Evolutionary conservation across 2,888 invertebrate species (phyloP), one percentile per base, ranked within the genome.

Genomic region (Papilio demoleus): DNA sequence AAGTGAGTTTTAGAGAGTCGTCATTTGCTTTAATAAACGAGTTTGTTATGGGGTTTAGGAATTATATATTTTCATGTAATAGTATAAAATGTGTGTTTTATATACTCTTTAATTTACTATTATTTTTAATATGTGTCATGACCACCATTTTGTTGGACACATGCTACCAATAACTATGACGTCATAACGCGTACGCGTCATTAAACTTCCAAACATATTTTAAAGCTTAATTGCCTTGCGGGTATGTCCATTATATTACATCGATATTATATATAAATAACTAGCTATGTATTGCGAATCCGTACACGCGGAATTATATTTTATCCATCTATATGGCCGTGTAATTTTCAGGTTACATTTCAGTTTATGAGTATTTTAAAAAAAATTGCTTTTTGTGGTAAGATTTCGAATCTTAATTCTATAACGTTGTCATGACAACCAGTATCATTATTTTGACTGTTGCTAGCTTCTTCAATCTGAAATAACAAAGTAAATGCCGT

Each of bases 181-280:
- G 17, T 56, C 53, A 56, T 31, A 56, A 8, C 4, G 31, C 17
- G 53, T 27, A 31, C 17, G 31, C 53, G n/a, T 24, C 24, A 56
- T 31, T 56, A 31, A 53, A n/a, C 50, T 53, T 56, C 31, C 31
- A 56, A 27, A n/a, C 53, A 53, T 53, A 22, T 27, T 53, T 53
- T 27, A 31, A 1, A 56, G 53, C 53, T 56, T 31, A 31, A 56
- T 17, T 56, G 31, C 27, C 31, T 56, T 56, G n/a, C 17, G 31
- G 17, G 31, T 8, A 17, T 56, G n/a, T 31, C 53, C 31, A 56
- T 56, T 56, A 31, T 56, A 14, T 56, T 56, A n/a, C 17, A 56
- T 31, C n/a, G 4, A 56, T 53, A 19, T 12, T 22, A 8, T 4
- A 11, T 4, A 14, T 14, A 4, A 14, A 14, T 31, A 14, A 11